Evolutionary conservation across 2,797 vertebrate species (phyloP).

Genomic region (Poecilia picta): DNA sequence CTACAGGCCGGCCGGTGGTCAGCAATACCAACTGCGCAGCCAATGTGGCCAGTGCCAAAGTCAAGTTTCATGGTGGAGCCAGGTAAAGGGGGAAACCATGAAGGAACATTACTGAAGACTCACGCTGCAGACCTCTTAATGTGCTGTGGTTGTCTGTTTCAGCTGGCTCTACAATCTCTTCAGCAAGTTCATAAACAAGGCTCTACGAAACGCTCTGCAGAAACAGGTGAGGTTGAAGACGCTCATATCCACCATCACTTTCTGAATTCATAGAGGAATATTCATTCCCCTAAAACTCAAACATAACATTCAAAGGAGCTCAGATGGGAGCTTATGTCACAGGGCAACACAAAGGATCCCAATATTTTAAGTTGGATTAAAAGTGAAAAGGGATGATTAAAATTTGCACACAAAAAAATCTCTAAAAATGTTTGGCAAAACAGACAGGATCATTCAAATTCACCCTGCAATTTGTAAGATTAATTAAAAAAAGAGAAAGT

Average conservation of each 20-base stretch:
- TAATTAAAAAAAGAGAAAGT: neutral
- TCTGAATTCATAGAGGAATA: neutral
- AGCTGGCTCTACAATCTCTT: slow-evolving; percentile 86
- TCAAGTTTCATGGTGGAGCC: slow-evolving; percentile 79
- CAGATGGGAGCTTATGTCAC: neutral
- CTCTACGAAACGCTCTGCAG: slow-evolving; percentile 12
- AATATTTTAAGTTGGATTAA: neutral
- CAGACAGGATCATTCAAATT: neutral
- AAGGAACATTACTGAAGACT: neutral
- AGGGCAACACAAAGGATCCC: neutral
- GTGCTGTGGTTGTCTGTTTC: slow-evolving; percentile 28
- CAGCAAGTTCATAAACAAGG: slow-evolving; percentile 60
- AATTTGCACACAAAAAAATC: too few species aligned
- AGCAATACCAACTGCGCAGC: slow-evolving; percentile 62
- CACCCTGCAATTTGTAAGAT: neutral
- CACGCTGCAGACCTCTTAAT: neutral
- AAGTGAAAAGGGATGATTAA: neutral
- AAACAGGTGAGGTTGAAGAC: neutral
- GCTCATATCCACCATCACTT: neutral
- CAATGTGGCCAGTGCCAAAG: slow-evolving; percentile 34
- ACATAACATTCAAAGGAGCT: neutral
- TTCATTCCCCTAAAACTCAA: neutral
- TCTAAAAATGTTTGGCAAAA: neutral
- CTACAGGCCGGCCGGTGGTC: slow-evolving; percentile 74
- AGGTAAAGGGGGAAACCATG: slow-evolving; percentile 62